Base-by-base conservation (phyloP, 2,113 vertebrate genomes). In the Taurulus bubalis region DNA sequence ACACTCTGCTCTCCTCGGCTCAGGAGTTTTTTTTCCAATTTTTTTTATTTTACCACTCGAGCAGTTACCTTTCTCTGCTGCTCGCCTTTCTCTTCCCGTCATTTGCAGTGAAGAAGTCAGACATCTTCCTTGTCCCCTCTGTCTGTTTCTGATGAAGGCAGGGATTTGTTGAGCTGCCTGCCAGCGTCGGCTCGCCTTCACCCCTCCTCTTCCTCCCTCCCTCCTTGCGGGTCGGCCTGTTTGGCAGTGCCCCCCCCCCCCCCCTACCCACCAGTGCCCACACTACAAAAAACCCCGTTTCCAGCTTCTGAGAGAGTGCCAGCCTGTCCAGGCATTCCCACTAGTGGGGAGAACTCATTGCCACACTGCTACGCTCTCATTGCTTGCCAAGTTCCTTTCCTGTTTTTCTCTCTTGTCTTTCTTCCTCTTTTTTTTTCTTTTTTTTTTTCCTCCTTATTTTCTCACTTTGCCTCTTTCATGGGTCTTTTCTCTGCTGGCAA, bases 301-400 rank as follows among this genome's bases (percentile, higher is more conserved):
- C 81, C 90, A 85, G 91, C 79, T 90, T 71, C 68, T 89, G 83
- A 89, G 72, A 84, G 80, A 55, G 75, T 81, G 85, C 91, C 92
- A 92, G 89, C 74, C 92, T 88, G 83, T 87, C 91, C 77, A 77
- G 90, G 90, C 91, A 87, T 92, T 91, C 89, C 90, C 91, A 87
- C 80, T 90, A 87, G 88, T 87, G 84, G 86, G 83, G 80, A 85
- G 85, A 86, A 69, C 78, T 92, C 87, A 64, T 65, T 89, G 83
- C 89, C 85, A 89, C 83, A 74, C 79, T 89, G 87, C 86, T 87
- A 65, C 45, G 81, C 91, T 92, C 85, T 88, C 84, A 88, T 77
- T 87, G 74, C 83, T 80, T 83, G 91, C 87, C 88, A 90, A 88
- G 77, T 85, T 87, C 85, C 80, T 89, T 89, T 91, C 85, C 87